Percentiles rank a stretch among this genome's conserved stretches.
These are phyloP conservation scores for Patiria miniata DNA, from an alignment of 35 echinoderm and acorn worm species.

Conservation along the genomic window DNA sequence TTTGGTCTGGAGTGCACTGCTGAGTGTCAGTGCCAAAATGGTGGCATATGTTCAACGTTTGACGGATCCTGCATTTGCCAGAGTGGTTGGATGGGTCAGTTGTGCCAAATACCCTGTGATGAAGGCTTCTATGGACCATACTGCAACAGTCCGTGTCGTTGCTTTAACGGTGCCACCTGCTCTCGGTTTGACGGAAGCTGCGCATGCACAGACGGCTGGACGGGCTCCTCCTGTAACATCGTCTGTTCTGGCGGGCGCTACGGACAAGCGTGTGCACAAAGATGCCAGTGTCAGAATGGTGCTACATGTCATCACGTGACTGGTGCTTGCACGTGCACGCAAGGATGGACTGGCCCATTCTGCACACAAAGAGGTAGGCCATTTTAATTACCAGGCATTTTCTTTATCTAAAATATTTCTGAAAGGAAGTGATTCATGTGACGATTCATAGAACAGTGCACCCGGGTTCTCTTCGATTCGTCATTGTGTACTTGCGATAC, in stretches of 20 bases:
- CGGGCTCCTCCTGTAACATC: constrained; percentile 29
- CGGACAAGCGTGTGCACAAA: constrained; percentile 54
- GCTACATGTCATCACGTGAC: constrained; percentile 35
- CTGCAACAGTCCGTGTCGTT: constrained; percentile 64
- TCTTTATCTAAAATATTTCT: too few species aligned
- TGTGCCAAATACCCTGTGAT: constrained; percentile 68
- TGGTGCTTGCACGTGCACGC: constrained; percentile 67
- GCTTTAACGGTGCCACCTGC: constrained; percentile 67
- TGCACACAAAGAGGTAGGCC: not conserved
- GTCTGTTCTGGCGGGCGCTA: constrained; percentile 51
- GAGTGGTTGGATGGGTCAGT: constrained; percentile 74
- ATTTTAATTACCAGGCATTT: too few species aligned
- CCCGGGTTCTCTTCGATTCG: too few species aligned
- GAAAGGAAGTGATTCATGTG: too few species aligned
- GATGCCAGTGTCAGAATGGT: constrained; percentile 63
- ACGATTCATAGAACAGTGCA: too few species aligned
- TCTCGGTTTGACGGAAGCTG: constrained; percentile 67
- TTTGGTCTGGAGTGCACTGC: constrained; percentile 65
- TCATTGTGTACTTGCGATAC: too few species aligned
- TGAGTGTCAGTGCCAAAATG: constrained; percentile 74
- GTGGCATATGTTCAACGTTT: constrained; percentile 58
- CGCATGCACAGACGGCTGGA: constrained; percentile 67
- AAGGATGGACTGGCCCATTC: constrained; percentile 21
- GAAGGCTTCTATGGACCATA: constrained; percentile 59
- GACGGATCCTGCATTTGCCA: constrained; percentile 71